Evolutionary conservation across 2,797 vertebrate genomes (phyloP).

Genomic region (Arctocebus calabarensis): DNA sequence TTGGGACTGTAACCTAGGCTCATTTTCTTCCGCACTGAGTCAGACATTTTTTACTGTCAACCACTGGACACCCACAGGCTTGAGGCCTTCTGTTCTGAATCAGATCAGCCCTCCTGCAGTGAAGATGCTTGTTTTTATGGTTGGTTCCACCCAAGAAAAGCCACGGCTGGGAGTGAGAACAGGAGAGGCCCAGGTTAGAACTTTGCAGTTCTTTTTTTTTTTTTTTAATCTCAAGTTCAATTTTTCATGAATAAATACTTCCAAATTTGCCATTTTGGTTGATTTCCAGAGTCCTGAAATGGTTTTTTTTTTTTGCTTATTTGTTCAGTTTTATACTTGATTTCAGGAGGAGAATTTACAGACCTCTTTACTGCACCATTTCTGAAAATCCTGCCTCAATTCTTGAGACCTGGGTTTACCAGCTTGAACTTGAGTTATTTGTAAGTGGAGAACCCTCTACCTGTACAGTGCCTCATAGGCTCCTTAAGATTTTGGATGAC

Average conservation of each 20-base stretch:
- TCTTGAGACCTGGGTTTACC: background rate
- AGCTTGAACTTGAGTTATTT: background rate
- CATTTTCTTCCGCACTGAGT: background rate
- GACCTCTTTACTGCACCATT: background rate
- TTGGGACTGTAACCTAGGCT: background rate
- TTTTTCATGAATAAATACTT: background rate
- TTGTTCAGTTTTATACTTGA: background rate
- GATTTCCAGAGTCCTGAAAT: background rate
- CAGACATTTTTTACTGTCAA: background rate
- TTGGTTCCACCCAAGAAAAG: background rate
- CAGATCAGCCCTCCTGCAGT: background rate
- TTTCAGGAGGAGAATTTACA: slow-evolving; percentile 10
- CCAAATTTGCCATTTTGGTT: background rate
- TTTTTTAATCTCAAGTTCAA: background rate
- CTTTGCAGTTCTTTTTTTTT: background rate
- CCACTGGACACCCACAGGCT: background rate
- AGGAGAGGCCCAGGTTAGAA: background rate
- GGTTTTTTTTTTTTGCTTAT: background rate
- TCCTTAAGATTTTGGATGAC: background rate
- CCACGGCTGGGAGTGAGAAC: no score
- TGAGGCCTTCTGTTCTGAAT: background rate
- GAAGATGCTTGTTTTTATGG: background rate
- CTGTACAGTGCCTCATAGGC: background rate
- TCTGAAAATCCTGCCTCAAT: background rate
- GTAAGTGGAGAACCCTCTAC: background rate